Percentiles rank a stretch among this genome's conserved stretches.
Evolutionary conservation across 1,140 invertebrate genomes (phyloP).

Genomic region (Drosophila truncata): DNA sequence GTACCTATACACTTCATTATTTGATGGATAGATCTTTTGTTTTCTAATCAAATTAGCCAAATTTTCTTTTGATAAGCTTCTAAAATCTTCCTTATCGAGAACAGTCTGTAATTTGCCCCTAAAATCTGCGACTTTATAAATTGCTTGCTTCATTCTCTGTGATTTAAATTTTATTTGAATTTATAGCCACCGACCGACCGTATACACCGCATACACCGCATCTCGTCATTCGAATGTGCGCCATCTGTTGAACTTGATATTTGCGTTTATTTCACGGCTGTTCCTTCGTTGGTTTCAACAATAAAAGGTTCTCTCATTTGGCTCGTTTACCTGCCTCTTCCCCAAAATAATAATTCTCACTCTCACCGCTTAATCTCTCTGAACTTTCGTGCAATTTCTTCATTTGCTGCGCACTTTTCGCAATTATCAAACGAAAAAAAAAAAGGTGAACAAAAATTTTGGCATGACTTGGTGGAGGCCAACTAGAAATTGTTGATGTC

Average conservation of each 20-base stretch:
- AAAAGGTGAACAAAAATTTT: conserved; percentile 15
- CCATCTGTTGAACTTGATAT: conserved; percentile 73
- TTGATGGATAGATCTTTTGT: not conserved
- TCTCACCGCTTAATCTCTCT: conserved; percentile 9
- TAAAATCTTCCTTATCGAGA: not conserved
- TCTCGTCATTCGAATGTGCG: conserved; percentile 39
- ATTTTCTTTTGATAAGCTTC: not conserved
- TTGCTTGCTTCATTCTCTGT: conserved; percentile 11
- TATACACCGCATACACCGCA: conserved; percentile 18
- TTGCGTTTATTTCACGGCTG: conserved; percentile 11
- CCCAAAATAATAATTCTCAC: not conserved
- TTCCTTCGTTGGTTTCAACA: conserved; percentile 17
- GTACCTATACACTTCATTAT: not conserved
- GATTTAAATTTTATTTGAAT: conserved; percentile 47
- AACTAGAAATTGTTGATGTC: conserved; percentile 69
- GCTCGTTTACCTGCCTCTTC: conserved; percentile 15
- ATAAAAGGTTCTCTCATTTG: conserved; percentile 7
- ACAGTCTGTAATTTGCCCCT: conserved; percentile 3
- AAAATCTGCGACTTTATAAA: conserved; percentile 15
- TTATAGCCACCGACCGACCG: conserved; percentile 39
- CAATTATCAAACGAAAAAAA: conserved; percentile 61
- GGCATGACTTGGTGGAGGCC: conserved; percentile 15
- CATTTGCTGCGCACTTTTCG: conserved; percentile 67
- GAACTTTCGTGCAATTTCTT: conserved; percentile 65
- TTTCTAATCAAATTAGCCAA: not conserved